Percentiles rank a stretch among this genome's conserved stretches.
These are phyloP conservation scores for Lordiphosa collinella DNA, from an alignment of 1,140 invertebrate species.

Conservation along the genomic window DNA sequence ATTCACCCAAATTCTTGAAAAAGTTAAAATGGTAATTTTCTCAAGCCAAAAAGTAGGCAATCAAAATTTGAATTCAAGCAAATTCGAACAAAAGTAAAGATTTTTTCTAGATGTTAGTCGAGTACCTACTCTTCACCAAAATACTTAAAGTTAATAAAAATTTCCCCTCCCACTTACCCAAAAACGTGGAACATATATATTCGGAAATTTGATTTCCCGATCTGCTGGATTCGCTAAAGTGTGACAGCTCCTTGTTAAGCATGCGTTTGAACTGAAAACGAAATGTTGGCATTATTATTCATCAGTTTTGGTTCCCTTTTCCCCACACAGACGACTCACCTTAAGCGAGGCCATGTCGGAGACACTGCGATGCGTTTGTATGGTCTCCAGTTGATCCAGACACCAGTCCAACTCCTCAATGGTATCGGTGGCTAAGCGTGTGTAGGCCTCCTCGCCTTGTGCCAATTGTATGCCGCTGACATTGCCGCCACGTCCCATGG, in stretches of 20 bases:
- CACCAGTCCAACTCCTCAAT: slow-evolving; percentile 99
- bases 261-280: slow-evolving; percentile 98
- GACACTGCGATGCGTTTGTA: slow-evolving; percentile 99
- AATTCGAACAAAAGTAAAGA: too few relatives aligned
- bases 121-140: too few relatives aligned
- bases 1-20: too few relatives aligned
- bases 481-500: slow-evolving; percentile 55
- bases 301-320: background rate
- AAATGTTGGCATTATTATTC: slow-evolving; percentile 6
- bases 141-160: too few relatives aligned
- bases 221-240: slow-evolving; percentile 99
- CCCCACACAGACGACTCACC: slow-evolving; percentile 84
- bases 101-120: too few relatives aligned
- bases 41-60: too few relatives aligned
- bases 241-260: slow-evolving; percentile 99
- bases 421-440: slow-evolving; percentile 96
- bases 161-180: too few relatives aligned
- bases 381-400: slow-evolving; percentile 98
- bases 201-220: slow-evolving; percentile 99
- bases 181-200: slow-evolving; percentile 98
- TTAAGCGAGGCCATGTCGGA: slow-evolving; percentile 99
- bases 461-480: slow-evolving; percentile 63
- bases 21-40: too few relatives aligned
- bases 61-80: too few relatives aligned
- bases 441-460: slow-evolving; percentile 92